Evolutionary conservation across 2,797 vertebrate genomes (phyloP).

Genomic region (Acrossocheilus fasciatus): DNA sequence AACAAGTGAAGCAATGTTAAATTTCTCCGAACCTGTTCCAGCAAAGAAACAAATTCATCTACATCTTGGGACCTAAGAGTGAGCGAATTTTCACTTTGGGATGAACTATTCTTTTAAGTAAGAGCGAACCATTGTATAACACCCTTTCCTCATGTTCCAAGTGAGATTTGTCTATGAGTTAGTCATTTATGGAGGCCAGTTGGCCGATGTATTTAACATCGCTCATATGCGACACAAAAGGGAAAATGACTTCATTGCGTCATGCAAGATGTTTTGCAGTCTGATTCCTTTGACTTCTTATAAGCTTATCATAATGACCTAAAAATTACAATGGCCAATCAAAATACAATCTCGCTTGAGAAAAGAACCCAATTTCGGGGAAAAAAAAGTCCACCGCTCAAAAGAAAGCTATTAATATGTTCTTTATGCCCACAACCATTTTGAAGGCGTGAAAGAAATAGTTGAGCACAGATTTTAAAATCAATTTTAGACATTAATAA

Average conservation of each 20-base stretch:
- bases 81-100: not conserved
- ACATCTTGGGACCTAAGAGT: not conserved
- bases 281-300: not conserved
- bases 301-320: not conserved
- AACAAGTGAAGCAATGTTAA: too few relatives aligned
- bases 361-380: constrained; percentile 35
- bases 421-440: not conserved
- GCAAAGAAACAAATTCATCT: not conserved
- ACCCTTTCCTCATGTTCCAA: not conserved
- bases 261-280: not conserved
- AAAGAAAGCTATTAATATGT: constrained; percentile 19
- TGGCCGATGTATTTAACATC: not conserved
- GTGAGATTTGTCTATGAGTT: not conserved
- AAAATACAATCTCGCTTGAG: constrained; percentile 20
- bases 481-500: constrained; percentile 14
- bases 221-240: not conserved
- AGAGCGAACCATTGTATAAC: not conserved
- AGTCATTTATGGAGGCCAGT: not conserved
- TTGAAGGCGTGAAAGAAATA: constrained; percentile 23
- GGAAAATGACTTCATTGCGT: not conserved
- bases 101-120: not conserved
- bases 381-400: not conserved
- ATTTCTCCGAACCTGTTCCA: not conserved
- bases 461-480: not conserved
- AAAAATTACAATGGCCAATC: constrained; percentile 28